Conservation (phyloP, 2,113 vertebrate genomes). For the Trichechus manatus region DNA sequence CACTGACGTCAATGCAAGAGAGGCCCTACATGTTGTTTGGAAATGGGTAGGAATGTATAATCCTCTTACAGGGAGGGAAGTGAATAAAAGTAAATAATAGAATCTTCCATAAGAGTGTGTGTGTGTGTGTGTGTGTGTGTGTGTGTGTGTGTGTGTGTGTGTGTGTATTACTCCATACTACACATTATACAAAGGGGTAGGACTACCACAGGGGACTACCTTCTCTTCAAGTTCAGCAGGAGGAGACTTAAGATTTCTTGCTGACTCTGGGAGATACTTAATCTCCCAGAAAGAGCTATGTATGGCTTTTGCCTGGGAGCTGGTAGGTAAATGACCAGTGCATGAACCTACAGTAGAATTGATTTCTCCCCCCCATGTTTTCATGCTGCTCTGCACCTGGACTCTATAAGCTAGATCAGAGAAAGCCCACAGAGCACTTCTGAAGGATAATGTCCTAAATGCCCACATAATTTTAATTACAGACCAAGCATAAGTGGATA, state of each 20-base stretch:
- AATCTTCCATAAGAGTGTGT: neutral
- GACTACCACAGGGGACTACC: neutral
- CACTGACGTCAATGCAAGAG: neutral
- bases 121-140: neutral
- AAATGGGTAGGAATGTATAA: neutral
- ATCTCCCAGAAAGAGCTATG: slow-evolving; percentile 7
- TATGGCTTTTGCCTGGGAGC: neutral
- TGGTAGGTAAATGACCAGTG: neutral
- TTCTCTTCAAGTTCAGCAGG: neutral
- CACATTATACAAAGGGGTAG: neutral
- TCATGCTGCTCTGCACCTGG: slow-evolving; percentile 67
- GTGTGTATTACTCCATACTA: neutral
- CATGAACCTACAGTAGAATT: slow-evolving; percentile 6
- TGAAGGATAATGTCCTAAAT: slow-evolving; percentile 74
- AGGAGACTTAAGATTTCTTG: slow-evolving; percentile 42
- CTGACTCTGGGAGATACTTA: neutral
- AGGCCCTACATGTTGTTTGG: neutral
- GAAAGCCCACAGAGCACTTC: slow-evolving; percentile 61
- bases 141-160: neutral
- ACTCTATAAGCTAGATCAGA: slow-evolving; percentile 55
- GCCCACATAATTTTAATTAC: slow-evolving; percentile 77
- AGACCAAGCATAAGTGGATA: slow-evolving; percentile 72
- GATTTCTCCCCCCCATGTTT: neutral
- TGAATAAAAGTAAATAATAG: neutral
- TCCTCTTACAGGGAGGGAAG: neutral